These are phyloP conservation scores for Antennarius striatus DNA, from an alignment of 2,113 vertebrate species.

Conservation along the genomic window DNA sequence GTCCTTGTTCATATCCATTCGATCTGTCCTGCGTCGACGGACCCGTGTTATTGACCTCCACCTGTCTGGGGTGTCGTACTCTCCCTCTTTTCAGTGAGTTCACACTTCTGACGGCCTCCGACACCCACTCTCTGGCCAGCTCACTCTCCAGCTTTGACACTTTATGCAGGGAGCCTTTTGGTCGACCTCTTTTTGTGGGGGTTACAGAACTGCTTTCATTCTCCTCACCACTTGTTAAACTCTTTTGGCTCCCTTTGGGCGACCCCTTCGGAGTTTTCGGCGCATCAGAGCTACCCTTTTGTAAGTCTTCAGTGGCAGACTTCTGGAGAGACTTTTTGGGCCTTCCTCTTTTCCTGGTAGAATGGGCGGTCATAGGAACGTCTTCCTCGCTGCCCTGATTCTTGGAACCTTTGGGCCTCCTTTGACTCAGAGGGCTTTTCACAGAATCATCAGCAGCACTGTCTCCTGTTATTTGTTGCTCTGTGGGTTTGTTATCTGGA, in stretches of 20 bases:
- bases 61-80: conserved; percentile 20
- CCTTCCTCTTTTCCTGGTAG: conserved; percentile 51
- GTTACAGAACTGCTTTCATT: conserved; percentile 15
- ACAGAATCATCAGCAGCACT: background rate
- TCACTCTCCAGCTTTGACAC: conserved; percentile 11
- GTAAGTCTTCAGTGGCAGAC: conserved; percentile 13
- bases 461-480: background rate
- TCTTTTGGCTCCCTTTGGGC: conserved; percentile 52
- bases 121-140: conserved; percentile 16
- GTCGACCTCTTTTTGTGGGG: conserved; percentile 57
- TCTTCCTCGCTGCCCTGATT: conserved; percentile 6
- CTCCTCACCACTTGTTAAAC: conserved; percentile 24
- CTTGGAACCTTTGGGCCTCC: conserved; percentile 34
- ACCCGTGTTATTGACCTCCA: background rate
- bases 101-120: background rate
- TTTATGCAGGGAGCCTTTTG: conserved; percentile 49
- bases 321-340: conserved; percentile 36
- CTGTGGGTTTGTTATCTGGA: background rate
- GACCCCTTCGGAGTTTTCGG: conserved; percentile 39
- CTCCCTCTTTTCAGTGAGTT: conserved; percentile 15
- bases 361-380: background rate
- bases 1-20: background rate
- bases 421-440: conserved; percentile 2
- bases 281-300: conserved; percentile 30
- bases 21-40: background rate